Evolutionary conservation across 2,797 vertebrate genomes (phyloP).

Genomic region (Adelosebastes latens): DNA sequence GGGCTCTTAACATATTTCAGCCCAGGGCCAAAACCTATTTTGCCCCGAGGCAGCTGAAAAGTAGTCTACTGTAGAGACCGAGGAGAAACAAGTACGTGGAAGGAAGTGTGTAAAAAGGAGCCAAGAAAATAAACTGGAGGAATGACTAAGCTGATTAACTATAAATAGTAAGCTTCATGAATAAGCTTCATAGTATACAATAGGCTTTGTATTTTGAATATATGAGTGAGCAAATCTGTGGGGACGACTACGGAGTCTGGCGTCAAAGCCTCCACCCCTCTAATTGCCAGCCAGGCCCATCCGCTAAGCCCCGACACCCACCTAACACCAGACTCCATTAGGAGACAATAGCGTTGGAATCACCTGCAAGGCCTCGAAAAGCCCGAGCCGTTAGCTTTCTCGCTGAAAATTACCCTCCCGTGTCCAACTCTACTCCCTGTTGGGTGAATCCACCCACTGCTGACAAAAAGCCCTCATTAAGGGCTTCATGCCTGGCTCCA

Average conservation of each 20-base stretch:
- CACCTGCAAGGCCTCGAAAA: conserved; percentile 67
- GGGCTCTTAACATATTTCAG: conserved; percentile 57
- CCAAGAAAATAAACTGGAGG: conserved; percentile 67
- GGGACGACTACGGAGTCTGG: conserved; percentile 40
- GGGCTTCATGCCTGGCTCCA: conserved; percentile 73
- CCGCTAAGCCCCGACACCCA: conserved; percentile 57
- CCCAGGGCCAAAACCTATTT: conserved; percentile 57
- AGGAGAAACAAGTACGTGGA: conserved; percentile 53
- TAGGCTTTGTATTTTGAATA: conserved; percentile 69
- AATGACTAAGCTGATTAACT: conserved; percentile 77
- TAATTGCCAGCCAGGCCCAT: conserved; percentile 57
- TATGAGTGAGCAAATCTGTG: conserved; percentile 61
- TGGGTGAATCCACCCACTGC: conserved; percentile 72
- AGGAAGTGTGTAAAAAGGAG: conserved; percentile 40
- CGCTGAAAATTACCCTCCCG: conserved; percentile 62
- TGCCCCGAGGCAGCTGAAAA: conserved; percentile 47
- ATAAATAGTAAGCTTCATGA: conserved; percentile 69
- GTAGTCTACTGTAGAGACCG: conserved; percentile 2
- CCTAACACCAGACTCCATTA: conserved; percentile 62
- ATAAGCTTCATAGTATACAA: conserved; percentile 63
- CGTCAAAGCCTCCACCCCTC: conserved; percentile 53
- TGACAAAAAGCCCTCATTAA: conserved; percentile 79
- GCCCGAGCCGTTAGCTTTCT: conserved; percentile 56
- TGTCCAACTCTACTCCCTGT: conserved; percentile 61
- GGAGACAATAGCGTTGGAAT: conserved; percentile 56